Evolutionary conservation across 2,888 invertebrate genomes (phyloP).

Genomic region (Biston stratarius): DNA sequence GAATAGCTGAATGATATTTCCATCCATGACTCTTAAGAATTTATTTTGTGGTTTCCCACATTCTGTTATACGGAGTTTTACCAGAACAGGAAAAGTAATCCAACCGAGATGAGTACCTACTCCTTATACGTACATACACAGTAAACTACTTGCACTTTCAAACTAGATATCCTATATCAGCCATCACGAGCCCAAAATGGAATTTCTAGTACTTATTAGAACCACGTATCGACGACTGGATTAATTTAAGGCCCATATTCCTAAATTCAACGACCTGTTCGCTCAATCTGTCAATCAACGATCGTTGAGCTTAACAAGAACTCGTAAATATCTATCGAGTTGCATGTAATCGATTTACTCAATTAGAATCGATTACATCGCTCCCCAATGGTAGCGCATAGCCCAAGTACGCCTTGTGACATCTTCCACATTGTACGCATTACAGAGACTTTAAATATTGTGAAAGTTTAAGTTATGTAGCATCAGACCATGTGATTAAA

Average conservation of each 20-base stretch:
- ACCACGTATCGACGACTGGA: constrained; percentile 43
- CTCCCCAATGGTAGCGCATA: constrained; percentile 53
- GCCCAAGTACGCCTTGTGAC: constrained; percentile 58
- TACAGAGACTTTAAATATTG: constrained; percentile 47
- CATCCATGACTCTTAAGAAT: not conserved
- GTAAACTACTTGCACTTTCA: constrained; percentile 29
- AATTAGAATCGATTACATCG: constrained; percentile 73
- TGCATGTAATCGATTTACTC: constrained; percentile 72
- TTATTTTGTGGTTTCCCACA: constrained; percentile 1
- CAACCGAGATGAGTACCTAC: constrained; percentile 22
- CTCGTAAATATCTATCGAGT: constrained; percentile 66
- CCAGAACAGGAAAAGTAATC: constrained; percentile 13
- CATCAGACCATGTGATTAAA: constrained; percentile 40
- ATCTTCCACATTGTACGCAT: constrained; percentile 65
- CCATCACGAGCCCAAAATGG: constrained; percentile 43
- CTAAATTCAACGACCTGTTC: constrained; percentile 54
- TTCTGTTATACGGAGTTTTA: constrained; percentile 10
- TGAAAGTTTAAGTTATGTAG: constrained; percentile 41
- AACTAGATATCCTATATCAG: constrained; percentile 30
- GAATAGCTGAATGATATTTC: no score
- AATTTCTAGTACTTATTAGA: constrained; percentile 46
- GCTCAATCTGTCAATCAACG: constrained; percentile 61
- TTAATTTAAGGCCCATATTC: constrained; percentile 50
- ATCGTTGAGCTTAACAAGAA: constrained; percentile 57
- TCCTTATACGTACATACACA: constrained; percentile 17